Base-by-base conservation (phyloP, 2,113 vertebrate species). In the Serilophus lunatus region DNA sequence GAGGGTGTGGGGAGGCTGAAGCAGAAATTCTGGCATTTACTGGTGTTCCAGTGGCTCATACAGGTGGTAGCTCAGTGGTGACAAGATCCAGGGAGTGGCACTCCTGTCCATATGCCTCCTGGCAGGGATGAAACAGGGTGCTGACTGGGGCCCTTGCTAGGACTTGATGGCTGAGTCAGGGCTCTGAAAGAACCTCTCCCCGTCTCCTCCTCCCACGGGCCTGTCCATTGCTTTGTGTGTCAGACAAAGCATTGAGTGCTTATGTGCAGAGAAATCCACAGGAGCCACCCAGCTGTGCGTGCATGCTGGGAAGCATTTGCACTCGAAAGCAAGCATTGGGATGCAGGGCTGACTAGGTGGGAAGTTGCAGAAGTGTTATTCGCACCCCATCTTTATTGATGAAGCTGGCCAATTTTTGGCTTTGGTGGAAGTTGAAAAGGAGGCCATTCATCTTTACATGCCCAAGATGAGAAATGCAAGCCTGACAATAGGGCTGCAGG, bases 271-370 rank as follows among this genome's bases (percentile, higher is more conserved):
- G 50, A 25, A 92, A 80, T 19, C 20, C 70, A 38, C 9, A 14
- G 0, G 0, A 83, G 44, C 7, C 16, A 15, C 36, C 17, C 3
- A 2, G 76, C 49, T 69, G 24, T 42, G 20, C 0, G 0, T 29
- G 61, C 15, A 1, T 0, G 2, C 36, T 28, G 82, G 22, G 51
- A 5, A 79, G 38, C n/a, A 8, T 38, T 9, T 4, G 0, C 4
- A 5, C 40, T 36, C 57, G 61, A 28, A 25, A 54, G 3, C 8
- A 9, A 22, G 31, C n/a, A 33, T 8, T 16, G 7, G 44, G 28
- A 8, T 19, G 22, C 29, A 25, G 29, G 51, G 35, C 12, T 24
- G n/a, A 53, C 47, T 0, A 0, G 28, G 13, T 44, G 17, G 28
- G 63, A 65, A 72, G 49, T 11, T 10, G 59, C 31, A 18, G 18